Evolutionary conservation across 1,140 invertebrate genomes (phyloP).

Genomic region (Spodoptera frugiperda): DNA sequence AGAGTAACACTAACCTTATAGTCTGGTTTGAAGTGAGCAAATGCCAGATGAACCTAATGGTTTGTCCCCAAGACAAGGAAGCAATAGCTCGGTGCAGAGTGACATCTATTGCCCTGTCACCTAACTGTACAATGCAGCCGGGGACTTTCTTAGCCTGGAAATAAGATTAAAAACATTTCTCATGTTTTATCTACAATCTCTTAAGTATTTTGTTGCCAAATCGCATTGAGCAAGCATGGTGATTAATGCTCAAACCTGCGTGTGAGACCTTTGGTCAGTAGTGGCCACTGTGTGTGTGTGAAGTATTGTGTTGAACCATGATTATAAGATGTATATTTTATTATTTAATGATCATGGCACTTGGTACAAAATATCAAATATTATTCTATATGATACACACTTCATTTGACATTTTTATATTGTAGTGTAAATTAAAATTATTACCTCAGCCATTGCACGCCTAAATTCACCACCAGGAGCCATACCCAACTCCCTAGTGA

Average conservation of each 20-base stretch:
- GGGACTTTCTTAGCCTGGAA: conserved; percentile 92
- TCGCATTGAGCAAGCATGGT: too few species aligned
- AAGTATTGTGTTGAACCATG: too few species aligned
- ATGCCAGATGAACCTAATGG: conserved; percentile 93
- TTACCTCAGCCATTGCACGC: conserved; percentile 95
- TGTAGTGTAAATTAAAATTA: conserved; percentile 14
- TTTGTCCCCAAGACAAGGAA: conserved; percentile 95
- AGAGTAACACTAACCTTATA: conserved; percentile 89
- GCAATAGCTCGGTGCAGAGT: conserved; percentile 95
- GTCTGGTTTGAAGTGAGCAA: conserved; percentile 92
- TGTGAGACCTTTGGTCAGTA: too few species aligned
- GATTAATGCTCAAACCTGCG: too few species aligned
- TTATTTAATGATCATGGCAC: too few species aligned
- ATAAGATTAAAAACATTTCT: conserved; percentile 24
- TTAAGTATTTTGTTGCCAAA: too few species aligned
- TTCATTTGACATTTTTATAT: too few species aligned
- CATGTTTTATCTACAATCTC: not conserved
- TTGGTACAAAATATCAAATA: too few species aligned
- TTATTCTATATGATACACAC: too few species aligned
- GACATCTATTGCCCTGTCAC: conserved; percentile 96
- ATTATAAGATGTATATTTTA: too few species aligned
- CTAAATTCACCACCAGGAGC: conserved; percentile 99
- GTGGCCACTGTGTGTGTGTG: too few species aligned
- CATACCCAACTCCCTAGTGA: conserved; percentile 97
- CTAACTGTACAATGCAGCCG: conserved; percentile 94